phyloP scores from a whole-genome alignment of 2,797 vertebrate genomes.

The Labeo calbasu region DNA sequence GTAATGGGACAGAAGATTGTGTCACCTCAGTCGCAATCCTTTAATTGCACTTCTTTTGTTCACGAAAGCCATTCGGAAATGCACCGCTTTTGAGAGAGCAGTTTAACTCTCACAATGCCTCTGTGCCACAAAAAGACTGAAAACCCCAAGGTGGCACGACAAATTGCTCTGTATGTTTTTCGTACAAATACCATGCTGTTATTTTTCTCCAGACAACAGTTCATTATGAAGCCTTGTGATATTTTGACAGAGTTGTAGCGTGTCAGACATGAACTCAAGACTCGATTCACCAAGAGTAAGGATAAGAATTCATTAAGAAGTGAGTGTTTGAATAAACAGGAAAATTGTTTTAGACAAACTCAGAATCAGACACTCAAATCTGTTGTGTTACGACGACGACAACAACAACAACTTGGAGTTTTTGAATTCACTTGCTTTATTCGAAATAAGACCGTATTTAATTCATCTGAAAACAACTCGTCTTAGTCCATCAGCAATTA shows the following conservation, averaged over 20 bases:
- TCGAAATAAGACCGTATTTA: constrained; percentile 78
- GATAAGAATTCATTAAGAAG: not conserved
- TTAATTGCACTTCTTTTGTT: constrained; percentile 62
- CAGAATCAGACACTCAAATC: constrained; percentile 1
- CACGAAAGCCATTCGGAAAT: constrained; percentile 59
- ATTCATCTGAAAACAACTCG: constrained; percentile 76
- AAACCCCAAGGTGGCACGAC: constrained; percentile 50
- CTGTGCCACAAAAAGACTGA: constrained; percentile 24
- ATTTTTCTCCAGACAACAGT: constrained; percentile 73
- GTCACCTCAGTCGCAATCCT: constrained; percentile 55
- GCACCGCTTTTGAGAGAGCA: constrained; percentile 46
- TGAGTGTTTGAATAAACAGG: not conserved
- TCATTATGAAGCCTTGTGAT: constrained; percentile 72
- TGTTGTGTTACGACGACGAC: constrained; percentile 71
- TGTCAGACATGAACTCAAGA: constrained; percentile 5
- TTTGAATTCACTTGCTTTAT: constrained; percentile 75
- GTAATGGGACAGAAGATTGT: constrained; percentile 58
- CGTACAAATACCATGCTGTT: constrained; percentile 71
- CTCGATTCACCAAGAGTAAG: not conserved
- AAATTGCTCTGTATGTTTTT: constrained; percentile 69
- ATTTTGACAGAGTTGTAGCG: constrained; percentile 62
- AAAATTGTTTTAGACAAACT: not conserved
- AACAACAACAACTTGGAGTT: constrained; percentile 71
- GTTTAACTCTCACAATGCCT: constrained; percentile 56
- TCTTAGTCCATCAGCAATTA: constrained; percentile 73